Conservation (phyloP, 30 jellyfish, hydroid and myxozoan species). For the Hydra vulgaris region DNA sequence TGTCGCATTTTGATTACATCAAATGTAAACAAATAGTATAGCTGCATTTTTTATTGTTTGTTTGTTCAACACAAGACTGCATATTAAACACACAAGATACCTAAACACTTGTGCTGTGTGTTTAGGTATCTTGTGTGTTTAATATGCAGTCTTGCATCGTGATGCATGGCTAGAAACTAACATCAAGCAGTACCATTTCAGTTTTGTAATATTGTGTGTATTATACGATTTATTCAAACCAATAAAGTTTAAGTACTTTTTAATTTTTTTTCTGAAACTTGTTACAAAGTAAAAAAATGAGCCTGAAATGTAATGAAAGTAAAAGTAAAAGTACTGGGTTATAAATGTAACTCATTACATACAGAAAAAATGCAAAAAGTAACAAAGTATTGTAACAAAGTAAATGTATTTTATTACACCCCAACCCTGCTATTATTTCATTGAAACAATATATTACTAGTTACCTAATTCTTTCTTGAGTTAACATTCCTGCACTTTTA, state of each 20-base stretch:
- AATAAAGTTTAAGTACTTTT: background rate
- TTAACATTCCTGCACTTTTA: slow-evolving; percentile 18
- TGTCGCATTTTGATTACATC: background rate
- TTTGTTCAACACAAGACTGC: background rate
- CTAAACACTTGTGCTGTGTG: background rate
- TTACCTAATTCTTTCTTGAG: slow-evolving; percentile 15
- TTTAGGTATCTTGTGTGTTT: background rate
- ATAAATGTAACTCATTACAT: background rate
- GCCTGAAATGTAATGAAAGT: background rate
- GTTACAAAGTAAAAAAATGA: background rate
- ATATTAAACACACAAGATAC: background rate
- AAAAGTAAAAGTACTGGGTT: background rate
- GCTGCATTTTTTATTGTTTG: background rate
- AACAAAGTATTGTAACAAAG: background rate
- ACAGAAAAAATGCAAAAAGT: background rate
- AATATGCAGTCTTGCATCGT: background rate
- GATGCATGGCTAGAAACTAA: background rate
- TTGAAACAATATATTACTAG: too few relatives aligned
- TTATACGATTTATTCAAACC: background rate
- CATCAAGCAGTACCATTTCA: background rate
- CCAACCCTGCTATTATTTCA: background rate
- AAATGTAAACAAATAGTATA: background rate
- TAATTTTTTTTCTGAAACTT: background rate
- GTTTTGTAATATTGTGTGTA: background rate
- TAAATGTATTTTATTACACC: background rate